phyloP scores from a whole-genome alignment of 2,888 invertebrate genomes.

The Orchesella flavescens region DNA sequence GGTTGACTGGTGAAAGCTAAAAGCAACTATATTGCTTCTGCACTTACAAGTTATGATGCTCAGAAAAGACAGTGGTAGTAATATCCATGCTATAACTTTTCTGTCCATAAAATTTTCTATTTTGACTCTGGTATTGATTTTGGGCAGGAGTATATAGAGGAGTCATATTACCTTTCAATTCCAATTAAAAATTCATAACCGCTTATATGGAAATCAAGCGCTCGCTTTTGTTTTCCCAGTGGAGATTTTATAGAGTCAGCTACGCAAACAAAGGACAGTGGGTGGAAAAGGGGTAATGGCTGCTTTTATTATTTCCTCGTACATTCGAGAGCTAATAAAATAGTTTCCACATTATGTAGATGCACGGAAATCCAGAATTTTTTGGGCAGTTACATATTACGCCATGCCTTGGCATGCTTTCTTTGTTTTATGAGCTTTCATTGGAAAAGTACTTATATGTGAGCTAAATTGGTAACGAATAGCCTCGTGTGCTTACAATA shows the following conservation, averaged over 20 bases:
- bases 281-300: not conserved
- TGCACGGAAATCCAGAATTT: too few relatives aligned
- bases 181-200: conserved; percentile 30
- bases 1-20: not conserved
- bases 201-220: not conserved
- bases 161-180: not conserved
- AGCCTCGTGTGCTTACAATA: too few relatives aligned
- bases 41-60: too few relatives aligned
- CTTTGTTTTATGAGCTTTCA: too few relatives aligned
- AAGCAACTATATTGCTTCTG: not conserved
- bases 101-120: conserved; percentile 3
- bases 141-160: not conserved
- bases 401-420: too few relatives aligned
- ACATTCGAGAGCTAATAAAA: too few relatives aligned
- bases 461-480: too few relatives aligned
- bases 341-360: too few relatives aligned
- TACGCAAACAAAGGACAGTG: not conserved
- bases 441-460: too few relatives aligned
- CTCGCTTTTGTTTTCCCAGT: not conserved
- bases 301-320: not conserved
- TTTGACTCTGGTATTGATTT: not conserved
- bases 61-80: not conserved
- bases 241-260: not conserved
- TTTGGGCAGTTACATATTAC: too few relatives aligned
- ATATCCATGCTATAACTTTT: not conserved